Percentiles rank a stretch among this genome's conserved stretches.
Evolutionary conservation across 2,113 vertebrate species (phyloP).

Genomic region (Benitochromis conjunctus): DNA sequence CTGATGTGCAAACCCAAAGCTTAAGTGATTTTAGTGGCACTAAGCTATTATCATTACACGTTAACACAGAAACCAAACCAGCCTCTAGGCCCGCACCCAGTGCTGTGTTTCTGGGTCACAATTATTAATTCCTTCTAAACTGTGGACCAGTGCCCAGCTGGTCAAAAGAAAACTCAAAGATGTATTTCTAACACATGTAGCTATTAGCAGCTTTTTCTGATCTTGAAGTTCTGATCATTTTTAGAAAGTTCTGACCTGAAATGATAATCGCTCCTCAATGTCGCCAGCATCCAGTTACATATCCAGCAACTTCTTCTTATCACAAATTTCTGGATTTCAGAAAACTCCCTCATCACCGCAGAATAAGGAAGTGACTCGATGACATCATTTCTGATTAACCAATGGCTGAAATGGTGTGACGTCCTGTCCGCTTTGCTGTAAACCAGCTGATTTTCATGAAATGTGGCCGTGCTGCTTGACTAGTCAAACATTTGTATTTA

Average conservation of each 20-base stretch:
- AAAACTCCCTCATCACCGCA: neutral
- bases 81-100: neutral
- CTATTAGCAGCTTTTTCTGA: neutral
- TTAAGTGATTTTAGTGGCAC: slow-evolving; percentile 6
- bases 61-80: neutral
- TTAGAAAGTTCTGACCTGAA: neutral
- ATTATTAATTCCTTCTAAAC: neutral
- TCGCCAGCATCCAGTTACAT: neutral
- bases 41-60: neutral
- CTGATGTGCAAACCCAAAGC: neutral
- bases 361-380: neutral
- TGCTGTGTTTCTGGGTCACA: neutral
- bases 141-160: neutral
- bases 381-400: neutral
- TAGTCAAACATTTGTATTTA: neutral
- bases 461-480: neutral
- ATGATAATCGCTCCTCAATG: neutral
- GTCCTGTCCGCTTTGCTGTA: neutral
- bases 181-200: neutral
- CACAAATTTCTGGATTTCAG: neutral
- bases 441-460: neutral
- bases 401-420: neutral
- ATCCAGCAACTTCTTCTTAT: neutral
- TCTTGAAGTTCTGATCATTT: neutral
- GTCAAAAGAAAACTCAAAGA: neutral